phyloP scores from a whole-genome alignment of 2,888 invertebrate species.

The Rosalia funebris region DNA sequence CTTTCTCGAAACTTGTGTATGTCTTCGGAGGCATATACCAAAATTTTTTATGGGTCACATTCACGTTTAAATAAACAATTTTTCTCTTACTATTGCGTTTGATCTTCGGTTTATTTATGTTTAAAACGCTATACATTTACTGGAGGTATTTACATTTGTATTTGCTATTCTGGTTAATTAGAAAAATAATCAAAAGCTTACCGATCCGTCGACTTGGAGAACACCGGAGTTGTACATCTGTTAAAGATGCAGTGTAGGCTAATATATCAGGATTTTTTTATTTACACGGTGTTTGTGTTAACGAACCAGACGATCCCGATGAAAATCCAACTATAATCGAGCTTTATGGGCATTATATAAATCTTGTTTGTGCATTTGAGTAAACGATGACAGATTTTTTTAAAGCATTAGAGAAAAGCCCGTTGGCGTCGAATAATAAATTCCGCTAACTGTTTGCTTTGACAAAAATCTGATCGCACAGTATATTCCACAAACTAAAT shows the following conservation, averaged over 20 bases:
- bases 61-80: constrained; percentile 12
- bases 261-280: not conserved
- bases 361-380: not conserved
- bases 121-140: not conserved
- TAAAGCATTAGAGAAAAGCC: constrained; percentile 3
- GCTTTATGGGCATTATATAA: not conserved
- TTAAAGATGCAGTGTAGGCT: not conserved
- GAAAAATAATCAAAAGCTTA: constrained; percentile 13
- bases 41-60: not conserved
- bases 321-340: not conserved
- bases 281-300: not conserved
- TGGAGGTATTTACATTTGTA: not conserved
- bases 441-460: too few relatives aligned
- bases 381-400: constrained; percentile 4
- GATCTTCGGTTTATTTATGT: constrained; percentile 10
- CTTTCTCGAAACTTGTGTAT: too few relatives aligned
- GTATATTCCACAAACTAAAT: too few relatives aligned
- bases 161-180: constrained; percentile 1
- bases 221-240: not conserved
- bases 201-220: too few relatives aligned
- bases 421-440: too few relatives aligned
- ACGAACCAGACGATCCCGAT: not conserved
- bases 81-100: constrained; percentile 2
- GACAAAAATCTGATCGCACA: too few relatives aligned
- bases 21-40: not conserved